Percentiles rank a stretch among this genome's conserved stretches.
These are phyloP conservation scores for Diarsia brunnea DNA, from an alignment of 2,888 invertebrate species.

Conservation along the genomic window DNA sequence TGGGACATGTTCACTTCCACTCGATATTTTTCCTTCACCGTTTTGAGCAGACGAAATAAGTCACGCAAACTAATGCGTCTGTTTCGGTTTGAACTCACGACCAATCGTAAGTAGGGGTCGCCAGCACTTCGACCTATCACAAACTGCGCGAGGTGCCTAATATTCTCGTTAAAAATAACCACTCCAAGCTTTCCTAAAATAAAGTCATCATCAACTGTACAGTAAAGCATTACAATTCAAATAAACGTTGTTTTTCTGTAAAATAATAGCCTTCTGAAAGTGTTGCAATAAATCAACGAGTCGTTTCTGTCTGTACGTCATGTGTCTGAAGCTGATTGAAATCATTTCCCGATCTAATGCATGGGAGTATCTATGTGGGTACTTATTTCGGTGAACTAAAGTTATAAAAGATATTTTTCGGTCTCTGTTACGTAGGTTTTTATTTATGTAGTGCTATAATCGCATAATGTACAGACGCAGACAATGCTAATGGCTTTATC, in stretches of 20 bases:
- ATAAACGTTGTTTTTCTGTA: constrained; percentile 10
- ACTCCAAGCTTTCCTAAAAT: not conserved
- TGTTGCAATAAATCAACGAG: constrained; percentile 10
- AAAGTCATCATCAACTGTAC: not conserved
- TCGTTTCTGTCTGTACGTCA: constrained; percentile 7
- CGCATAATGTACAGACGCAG: too few species aligned
- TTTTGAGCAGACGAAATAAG: not conserved
- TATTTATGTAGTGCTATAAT: too few species aligned
- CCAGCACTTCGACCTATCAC: not conserved
- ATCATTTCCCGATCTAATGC: constrained; percentile 3
- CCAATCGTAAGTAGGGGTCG: not conserved
- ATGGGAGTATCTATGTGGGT: not conserved
- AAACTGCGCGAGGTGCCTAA: not conserved
- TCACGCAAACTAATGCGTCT: not conserved
- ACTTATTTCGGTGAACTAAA: too few species aligned
- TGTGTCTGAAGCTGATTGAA: not conserved
- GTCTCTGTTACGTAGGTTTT: too few species aligned
- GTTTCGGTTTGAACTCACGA: not conserved
- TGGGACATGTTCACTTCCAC: not conserved
- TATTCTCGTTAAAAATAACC: not conserved
- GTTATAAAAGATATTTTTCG: too few species aligned
- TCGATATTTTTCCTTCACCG: not conserved
- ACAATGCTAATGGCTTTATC: too few species aligned
- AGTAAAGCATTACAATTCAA: not conserved
- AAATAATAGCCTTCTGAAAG: constrained; percentile 1